phyloP scores from a whole-genome alignment of 2,113 vertebrate species.

The Syngnathoides biaculeatus region DNA sequence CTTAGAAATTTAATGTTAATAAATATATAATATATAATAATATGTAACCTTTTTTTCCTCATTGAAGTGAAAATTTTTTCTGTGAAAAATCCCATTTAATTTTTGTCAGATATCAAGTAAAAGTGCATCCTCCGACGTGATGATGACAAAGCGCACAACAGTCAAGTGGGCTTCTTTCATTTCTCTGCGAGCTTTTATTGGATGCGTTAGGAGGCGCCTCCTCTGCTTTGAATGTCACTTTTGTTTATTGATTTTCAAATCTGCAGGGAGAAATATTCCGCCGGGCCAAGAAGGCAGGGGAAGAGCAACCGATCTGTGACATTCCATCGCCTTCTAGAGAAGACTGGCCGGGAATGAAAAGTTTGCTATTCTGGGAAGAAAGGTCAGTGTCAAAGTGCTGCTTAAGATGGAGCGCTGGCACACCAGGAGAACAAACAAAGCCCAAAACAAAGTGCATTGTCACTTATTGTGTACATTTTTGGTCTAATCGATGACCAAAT shows the following conservation, averaged over 20 bases:
- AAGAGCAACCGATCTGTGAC: background rate
- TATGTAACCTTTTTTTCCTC: too few relatives aligned
- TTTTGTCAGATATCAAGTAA: background rate
- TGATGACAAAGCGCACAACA: conserved; percentile 38
- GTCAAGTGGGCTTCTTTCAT: conserved; percentile 25
- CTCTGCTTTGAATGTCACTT: conserved; percentile 61
- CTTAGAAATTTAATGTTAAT: too few relatives aligned
- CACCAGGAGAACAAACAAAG: conserved; percentile 38
- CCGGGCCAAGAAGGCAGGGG: background rate
- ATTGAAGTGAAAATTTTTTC: background rate
- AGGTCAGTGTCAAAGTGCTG: conserved; percentile 50
- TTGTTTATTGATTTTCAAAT: conserved; percentile 68
- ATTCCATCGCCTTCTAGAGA: conserved; percentile 20
- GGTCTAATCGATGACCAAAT: conserved; percentile 82
- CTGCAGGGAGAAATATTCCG: conserved; percentile 41
- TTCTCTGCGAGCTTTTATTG: conserved; percentile 36
- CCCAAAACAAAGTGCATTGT: conserved; percentile 69
- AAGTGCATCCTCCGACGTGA: conserved; percentile 28
- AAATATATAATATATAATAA: too few relatives aligned
- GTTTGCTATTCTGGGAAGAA: conserved; percentile 39
- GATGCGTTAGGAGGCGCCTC: conserved; percentile 32
- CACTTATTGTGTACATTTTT: conserved; percentile 70
- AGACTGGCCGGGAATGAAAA: conserved; percentile 28
- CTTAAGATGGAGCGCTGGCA: conserved; percentile 51
- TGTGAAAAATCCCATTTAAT: background rate